Evolutionary conservation across 2,888 invertebrate genomes (phyloP).

Genomic region (Antheraea assamensis): DNA sequence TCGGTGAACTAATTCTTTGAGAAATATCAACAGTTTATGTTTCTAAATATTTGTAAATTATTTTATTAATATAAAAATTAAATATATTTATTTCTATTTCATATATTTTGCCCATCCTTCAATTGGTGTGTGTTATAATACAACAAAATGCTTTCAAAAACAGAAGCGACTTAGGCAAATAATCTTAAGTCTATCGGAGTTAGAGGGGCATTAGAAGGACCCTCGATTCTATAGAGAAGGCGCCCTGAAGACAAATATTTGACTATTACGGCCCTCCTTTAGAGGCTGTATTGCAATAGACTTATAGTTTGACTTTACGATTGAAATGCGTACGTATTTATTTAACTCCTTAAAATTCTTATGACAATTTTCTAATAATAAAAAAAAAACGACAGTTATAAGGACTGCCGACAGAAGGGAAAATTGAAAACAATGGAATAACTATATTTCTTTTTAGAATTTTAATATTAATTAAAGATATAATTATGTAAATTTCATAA

Average conservation of each 20-base stretch:
- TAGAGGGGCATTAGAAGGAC: conserved; percentile 19
- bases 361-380: neutral
- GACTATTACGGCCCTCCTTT: conserved; percentile 17
- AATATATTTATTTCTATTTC: neutral
- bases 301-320: neutral
- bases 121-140: neutral
- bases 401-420: too few species aligned
- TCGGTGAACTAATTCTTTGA: neutral
- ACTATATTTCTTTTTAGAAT: too few species aligned
- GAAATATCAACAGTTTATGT: neutral
- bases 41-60: neutral
- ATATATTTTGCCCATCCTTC: neutral
- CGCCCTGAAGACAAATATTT: conserved; percentile 22
- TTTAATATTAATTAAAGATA: too few species aligned
- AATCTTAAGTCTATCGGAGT: conserved; percentile 22
- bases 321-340: neutral
- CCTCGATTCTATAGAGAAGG: conserved; percentile 17
- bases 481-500: too few species aligned
- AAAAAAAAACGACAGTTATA: too few species aligned
- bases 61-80: neutral
- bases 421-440: too few species aligned
- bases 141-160: neutral
- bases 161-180: conserved; percentile 21
- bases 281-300: conserved; percentile 11
- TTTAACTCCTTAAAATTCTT: neutral